Base-by-base conservation (phyloP, 1,140 invertebrate genomes). In the Melitaea cinxia region DNA sequence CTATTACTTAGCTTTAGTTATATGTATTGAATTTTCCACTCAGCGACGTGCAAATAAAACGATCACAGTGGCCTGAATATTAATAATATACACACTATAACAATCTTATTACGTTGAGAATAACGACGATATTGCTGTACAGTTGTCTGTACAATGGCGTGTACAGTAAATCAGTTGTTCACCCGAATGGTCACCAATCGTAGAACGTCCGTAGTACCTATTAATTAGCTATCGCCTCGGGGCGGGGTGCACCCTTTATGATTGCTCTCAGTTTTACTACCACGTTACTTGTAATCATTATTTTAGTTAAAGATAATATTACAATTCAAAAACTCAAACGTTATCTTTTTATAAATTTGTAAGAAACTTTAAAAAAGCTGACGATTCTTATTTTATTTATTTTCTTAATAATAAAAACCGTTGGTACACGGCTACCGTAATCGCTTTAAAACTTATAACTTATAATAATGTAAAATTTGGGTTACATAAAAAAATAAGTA, bases 141-240 rank as follows among this genome's bases (percentile, higher is more conserved):
- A 42, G 17, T 39, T 62, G 2, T 15, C 30, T 52, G 17, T 42
- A 28, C 45, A 55, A 57, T 49, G 28, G 26, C 24, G 45, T 60
- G 66, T 30, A 59, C 49, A 35, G 56, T 28, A 59, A 65, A 42
- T 59, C 57, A 57, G 55, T 53, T 45, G 56, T 39, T 58, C 63
- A 65, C 47, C 72, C 71, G 66, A 77, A 49, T 78, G 77, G 75
- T 81, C 82, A 67, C 86, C 86, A 89, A 89, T 89, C 76, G 80
- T 55, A 72, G 54, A 57, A 39, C 72, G 75, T 59, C 42, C 33
- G 55, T 67, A 65, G 70, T 79, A 75, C 80, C 78, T 80, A 78
- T 65, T 85, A 86, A 88, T 89, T 89, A 89, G 59, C 68, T 52
- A 71, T 53, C 21, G 69, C 65, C 65, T 62, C 21, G 47, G 80